Conservation (phyloP, 1,140 invertebrate genomes). For the Drosophila lini region DNA sequence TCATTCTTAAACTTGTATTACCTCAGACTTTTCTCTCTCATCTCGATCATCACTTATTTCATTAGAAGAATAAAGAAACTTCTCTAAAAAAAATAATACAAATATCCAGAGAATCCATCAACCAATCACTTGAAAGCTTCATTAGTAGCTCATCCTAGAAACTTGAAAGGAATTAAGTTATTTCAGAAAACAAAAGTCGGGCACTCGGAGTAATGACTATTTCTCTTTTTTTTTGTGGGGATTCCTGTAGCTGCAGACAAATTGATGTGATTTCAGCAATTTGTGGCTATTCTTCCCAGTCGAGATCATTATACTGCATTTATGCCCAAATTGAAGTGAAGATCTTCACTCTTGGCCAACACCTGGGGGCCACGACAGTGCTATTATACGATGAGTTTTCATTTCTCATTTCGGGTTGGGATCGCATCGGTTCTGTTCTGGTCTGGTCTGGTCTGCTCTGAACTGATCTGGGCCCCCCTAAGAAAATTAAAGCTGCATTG, state of each 20-base stretch:
- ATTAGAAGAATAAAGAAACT: neutral
- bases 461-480: constrained; percentile 26
- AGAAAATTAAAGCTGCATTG: constrained; percentile 71
- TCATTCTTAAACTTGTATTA: too few species aligned
- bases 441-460: constrained; percentile 12
- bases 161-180: constrained; percentile 32
- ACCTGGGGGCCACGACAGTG: constrained; percentile 56
- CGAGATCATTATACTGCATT: constrained; percentile 51
- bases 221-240: constrained; percentile 6
- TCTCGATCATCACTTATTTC: neutral
- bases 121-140: constrained; percentile 27
- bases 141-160: constrained; percentile 31
- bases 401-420: constrained; percentile 46
- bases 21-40: neutral
- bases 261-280: constrained; percentile 52
- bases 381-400: constrained; percentile 76
- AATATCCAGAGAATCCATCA: constrained; percentile 19
- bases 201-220: constrained; percentile 13
- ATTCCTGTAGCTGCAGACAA: constrained; percentile 39
- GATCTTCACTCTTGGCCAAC: constrained; percentile 39
- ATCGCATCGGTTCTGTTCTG: constrained; percentile 18
- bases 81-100: neutral
- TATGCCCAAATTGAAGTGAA: constrained; percentile 53
- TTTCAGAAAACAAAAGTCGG: constrained; percentile 40
- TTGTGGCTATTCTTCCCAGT: constrained; percentile 41